Base-by-base conservation (phyloP, 2,888 invertebrate species). In the Cosmorhoe ocellata region DNA sequence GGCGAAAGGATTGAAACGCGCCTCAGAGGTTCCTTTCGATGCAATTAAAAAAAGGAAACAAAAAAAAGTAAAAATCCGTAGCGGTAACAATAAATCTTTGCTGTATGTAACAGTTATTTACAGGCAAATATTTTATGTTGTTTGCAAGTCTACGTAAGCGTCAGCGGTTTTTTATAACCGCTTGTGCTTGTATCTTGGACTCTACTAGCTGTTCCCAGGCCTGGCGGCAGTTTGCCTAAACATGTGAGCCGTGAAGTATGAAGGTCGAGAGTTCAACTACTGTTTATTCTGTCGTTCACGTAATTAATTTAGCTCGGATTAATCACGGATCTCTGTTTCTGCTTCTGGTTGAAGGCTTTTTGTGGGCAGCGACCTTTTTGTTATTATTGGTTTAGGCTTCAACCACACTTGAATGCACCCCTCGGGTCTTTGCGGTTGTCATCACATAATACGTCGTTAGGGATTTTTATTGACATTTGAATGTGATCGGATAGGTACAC, bases 271-370 rank as follows among this genome's bases (percentile, higher is more conserved):
- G 46, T 41, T 24, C n/a, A 33, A 36, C 37, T 46, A 31, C 51
- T 12, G 32, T 0, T 11, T 40, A 45, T 41, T 41, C 51, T 51
- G 51, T 37, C 41, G 41, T 33, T 18, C 14, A 37, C 41, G 65
- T 76, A 80, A 84, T 85, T 85, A 83, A 84, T 81, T 81, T 78
- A 67, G 71, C 69, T 69, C 67, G 73, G 71, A 80, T 84, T 82
- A 84, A 84, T 83, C 74, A 75, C 69, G 66, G 70, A 68, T 63
- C 63, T 58, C 66, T 71, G 71, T 67, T 73, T 73, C 74, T 67
- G 49, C 40, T 46, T 53, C 41, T 49, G 43, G 66, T 66, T 67
- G 64, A 71, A 63, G 65, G 66, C 66, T 66, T 66, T 66, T 18
- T 13, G 45, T 64, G 56, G 48, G 59, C 52, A 56, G 60, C 58